Conservation (phyloP, 2,888 invertebrate species). For the Apamea crenata region DNA sequence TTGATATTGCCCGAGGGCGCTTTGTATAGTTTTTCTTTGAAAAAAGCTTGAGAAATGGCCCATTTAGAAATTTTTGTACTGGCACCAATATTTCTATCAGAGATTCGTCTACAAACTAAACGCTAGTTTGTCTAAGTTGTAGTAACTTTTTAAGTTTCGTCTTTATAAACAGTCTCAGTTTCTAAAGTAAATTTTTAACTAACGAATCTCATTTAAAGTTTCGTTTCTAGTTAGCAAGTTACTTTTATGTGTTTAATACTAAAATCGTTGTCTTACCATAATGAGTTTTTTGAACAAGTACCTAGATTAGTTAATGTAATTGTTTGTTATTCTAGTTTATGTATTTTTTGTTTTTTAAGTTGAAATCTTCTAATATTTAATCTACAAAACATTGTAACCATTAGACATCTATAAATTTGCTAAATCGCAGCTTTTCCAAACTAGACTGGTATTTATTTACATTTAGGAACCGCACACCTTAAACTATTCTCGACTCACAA, state of each 20-base stretch:
- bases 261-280: constrained; percentile 3
- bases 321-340: constrained; percentile 7
- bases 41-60: constrained; percentile 3
- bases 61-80: neutral
- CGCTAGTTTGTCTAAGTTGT: neutral
- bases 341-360: too few species aligned
- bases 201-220: constrained; percentile 53
- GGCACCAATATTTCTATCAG: neutral
- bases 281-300: constrained; percentile 4
- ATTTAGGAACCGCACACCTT: constrained; percentile 41
- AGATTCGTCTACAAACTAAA: neutral
- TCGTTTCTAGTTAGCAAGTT: constrained; percentile 8
- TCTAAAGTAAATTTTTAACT: constrained; percentile 2
- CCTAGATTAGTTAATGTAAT: constrained; percentile 1
- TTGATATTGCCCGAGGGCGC: neutral
- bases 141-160: neutral
- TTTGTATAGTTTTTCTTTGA: neutral
- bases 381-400: constrained; percentile 32
- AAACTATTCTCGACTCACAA: constrained; percentile 28
- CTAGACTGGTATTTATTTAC: constrained; percentile 42
- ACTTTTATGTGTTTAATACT: neutral
- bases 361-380: neutral
- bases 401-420: constrained; percentile 20
- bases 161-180: neutral
- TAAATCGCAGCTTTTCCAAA: constrained; percentile 27